Conservation (phyloP, 2,113 vertebrate genomes). For the Anas platyrhynchos region DNA sequence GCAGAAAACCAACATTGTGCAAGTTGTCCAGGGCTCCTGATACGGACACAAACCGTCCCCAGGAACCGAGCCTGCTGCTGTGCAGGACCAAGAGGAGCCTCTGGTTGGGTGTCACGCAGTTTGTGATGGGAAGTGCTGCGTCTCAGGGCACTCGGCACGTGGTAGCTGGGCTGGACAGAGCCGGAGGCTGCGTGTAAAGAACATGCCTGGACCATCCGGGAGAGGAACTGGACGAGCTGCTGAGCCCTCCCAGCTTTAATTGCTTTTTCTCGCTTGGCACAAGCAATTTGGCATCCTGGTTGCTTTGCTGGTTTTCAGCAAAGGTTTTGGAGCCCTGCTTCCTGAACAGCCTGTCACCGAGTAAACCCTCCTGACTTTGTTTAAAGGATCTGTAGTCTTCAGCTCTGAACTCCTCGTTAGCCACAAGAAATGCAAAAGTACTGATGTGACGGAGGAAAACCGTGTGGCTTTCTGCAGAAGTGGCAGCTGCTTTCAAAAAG, state of each 20-base stretch:
- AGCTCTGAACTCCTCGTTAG: neutral
- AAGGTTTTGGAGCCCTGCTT: neutral
- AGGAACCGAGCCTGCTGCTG: neutral
- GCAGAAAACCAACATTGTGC: neutral
- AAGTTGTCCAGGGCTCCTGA: neutral
- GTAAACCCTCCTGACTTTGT: neutral
- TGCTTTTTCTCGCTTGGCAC: neutral
- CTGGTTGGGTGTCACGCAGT: neutral
- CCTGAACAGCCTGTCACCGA: neutral
- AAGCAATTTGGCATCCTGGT: neutral
- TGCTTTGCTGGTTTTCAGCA: neutral
- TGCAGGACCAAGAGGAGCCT: neutral
- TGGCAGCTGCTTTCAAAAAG: neutral
- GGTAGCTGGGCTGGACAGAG: neutral
- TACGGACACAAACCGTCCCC: neutral
- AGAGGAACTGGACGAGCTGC: neutral
- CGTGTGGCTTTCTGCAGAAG: neutral
- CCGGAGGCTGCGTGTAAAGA: neutral
- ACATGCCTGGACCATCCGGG: neutral
- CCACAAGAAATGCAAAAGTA: neutral
- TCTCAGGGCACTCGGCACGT: neutral
- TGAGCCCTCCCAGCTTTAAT: neutral
- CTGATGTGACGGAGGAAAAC: neutral
- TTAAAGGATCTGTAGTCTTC: neutral
- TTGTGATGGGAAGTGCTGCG: neutral